Evolutionary conservation across 2,113 vertebrate species (phyloP), one percentile per base, ranked within the genome.

Genomic region (Uria lomvia): DNA sequence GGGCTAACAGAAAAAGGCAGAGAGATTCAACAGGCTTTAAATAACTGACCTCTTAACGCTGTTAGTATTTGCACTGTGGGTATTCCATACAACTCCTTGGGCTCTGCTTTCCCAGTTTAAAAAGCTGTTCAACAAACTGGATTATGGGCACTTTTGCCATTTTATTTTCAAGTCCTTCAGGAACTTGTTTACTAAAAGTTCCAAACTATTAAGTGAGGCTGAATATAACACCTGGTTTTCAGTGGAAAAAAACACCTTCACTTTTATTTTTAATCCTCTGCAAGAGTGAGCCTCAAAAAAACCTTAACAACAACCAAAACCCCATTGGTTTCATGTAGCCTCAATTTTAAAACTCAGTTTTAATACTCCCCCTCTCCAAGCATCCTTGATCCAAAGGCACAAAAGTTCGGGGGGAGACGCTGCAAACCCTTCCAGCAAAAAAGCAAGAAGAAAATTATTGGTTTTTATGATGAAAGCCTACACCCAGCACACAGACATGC

Each of bases 391-490:
- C 22, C 5, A 2, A 62, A 72, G 62, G 23, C 0, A 4, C 12
- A 30, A 56, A 89, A 89, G 9, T 23, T 12, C 6, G 7, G 5
- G 4, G 32, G 4, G 3, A 67, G 5, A 23, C 19, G 20, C 47
- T 87, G 36, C 23, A 40, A 84, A 68, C 3, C 7, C 15, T 45
- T 50, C 34, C 9, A 85, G 27, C 63, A 81, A 72, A 73, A 67
- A 40, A 0, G 4, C 42, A 20, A 15, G 23, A 50, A 49, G 16
- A 36, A 45, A 75, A 17, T 21, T 0, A 5, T 8, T 72, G 62
- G 0, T 5, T 36, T 26, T 90, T 12, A 9, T 10, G 42, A 12
- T 4, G 23, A 43, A 76, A 8, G 3, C 15, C 65, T 2, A 2
- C 12, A 66, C 9, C 45, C 56, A 79, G 40, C 47, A 79, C 16